Conservation (phyloP, 2,113 vertebrate genomes). For the Cichladusa arquata region DNA sequence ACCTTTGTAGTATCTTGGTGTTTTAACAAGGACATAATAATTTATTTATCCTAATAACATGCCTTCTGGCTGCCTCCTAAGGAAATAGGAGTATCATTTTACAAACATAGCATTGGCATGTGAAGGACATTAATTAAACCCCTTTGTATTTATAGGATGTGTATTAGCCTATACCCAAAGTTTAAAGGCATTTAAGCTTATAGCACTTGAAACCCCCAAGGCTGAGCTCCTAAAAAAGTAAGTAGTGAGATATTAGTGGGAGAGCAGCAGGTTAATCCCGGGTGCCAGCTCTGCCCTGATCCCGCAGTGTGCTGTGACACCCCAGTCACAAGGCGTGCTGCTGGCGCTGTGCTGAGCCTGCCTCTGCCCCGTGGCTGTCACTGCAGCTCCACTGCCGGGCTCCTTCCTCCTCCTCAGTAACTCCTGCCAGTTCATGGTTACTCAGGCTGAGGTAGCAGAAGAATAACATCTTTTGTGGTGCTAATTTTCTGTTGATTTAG, state of each 20-base stretch:
- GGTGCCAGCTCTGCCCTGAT: neutral
- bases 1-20: neutral
- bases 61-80: neutral
- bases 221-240: neutral
- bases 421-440: neutral
- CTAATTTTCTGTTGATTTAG: conserved; percentile 38
- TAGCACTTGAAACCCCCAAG: neutral
- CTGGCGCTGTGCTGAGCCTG: neutral
- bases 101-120: neutral
- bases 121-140: neutral
- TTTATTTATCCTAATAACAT: neutral
- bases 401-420: neutral
- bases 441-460: neutral
- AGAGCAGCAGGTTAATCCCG: neutral
- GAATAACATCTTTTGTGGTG: neutral
- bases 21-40: neutral
- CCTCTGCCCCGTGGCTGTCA: fast-evolving
- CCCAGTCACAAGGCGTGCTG: neutral
- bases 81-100: neutral
- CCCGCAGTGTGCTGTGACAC: neutral
- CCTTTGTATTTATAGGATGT: neutral
- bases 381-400: neutral
- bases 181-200: neutral
- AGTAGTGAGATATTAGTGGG: neutral
- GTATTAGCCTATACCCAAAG: neutral